A percentile compares a stretch with the other conserved stretches of the same genome.
Evolutionary conservation across 2,797 vertebrate species (phyloP).

Genomic region (Chrosomus eos): DNA sequence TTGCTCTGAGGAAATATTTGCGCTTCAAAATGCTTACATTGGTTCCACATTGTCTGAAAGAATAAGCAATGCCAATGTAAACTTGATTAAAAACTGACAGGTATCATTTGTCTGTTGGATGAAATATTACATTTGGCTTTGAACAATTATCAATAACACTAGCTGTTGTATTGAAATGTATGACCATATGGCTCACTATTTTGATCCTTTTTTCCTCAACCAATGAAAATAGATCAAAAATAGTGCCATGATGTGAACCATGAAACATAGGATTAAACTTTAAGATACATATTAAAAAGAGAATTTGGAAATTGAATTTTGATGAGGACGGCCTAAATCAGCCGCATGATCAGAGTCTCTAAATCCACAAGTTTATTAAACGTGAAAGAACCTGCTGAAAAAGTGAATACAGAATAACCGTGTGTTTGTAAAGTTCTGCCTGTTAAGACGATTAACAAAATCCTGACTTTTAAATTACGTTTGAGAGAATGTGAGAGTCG

Average conservation of each 20-base stretch:
- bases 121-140: conserved; percentile 8
- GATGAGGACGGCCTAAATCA: not conserved
- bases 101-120: not conserved
- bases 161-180: not conserved
- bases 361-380: not conserved
- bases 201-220: not conserved
- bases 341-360: not conserved
- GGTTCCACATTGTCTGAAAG: not conserved
- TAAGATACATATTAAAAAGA: not conserved
- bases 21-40: not conserved
- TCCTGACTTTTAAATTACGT: conserved; percentile 31
- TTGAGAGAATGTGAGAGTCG: conserved; percentile 18
- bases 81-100: conserved; percentile 7
- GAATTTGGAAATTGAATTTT: not conserved
- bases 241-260: not conserved
- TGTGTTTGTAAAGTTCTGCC: not conserved
- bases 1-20: not conserved
- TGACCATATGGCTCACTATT: not conserved
- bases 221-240: not conserved
- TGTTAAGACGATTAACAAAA: conserved; percentile 39
- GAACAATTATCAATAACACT: not conserved
- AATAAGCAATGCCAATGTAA: not conserved
- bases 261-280: not conserved
- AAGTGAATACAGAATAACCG: not conserved
- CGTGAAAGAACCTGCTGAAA: not conserved